A percentile compares a stretch with the other conserved stretches of the same genome.
phyloP scores from a whole-genome alignment of 2,888 invertebrate genomes.

The Polydrusus pterygomalis region DNA sequence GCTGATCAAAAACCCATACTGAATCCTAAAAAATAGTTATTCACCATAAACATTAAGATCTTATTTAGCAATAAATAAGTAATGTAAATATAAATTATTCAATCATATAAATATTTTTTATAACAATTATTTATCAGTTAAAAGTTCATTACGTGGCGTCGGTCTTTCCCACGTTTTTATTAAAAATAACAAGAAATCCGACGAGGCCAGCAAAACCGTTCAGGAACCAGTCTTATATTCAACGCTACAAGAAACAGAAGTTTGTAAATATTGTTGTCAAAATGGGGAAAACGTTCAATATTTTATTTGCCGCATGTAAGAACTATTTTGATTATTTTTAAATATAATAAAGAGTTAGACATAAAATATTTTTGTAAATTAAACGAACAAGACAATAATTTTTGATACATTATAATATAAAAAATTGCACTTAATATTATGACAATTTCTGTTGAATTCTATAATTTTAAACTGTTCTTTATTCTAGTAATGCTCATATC shows the following conservation, averaged over 20 bases:
- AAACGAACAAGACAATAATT: too few relatives aligned
- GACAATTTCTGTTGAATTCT: background rate
- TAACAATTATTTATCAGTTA: conserved; percentile 9
- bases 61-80: background rate
- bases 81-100: background rate
- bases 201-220: background rate
- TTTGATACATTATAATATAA: too few relatives aligned
- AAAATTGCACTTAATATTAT: too few relatives aligned
- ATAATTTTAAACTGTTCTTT: background rate
- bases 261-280: background rate
- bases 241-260: background rate
- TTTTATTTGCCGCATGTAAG: background rate
- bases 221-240: conserved; percentile 8
- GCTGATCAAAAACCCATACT: too few relatives aligned
- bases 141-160: background rate
- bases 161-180: conserved; percentile 5
- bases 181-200: conserved; percentile 6
- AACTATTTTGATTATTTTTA: too few relatives aligned
- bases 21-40: too few relatives aligned
- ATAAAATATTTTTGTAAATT: too few relatives aligned
- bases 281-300: background rate
- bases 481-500: background rate
- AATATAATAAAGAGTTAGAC: too few relatives aligned
- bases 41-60: too few relatives aligned
- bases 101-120: background rate